phyloP scores from a whole-genome alignment of 2,113 vertebrate species.

The Passerina amoena region DNA sequence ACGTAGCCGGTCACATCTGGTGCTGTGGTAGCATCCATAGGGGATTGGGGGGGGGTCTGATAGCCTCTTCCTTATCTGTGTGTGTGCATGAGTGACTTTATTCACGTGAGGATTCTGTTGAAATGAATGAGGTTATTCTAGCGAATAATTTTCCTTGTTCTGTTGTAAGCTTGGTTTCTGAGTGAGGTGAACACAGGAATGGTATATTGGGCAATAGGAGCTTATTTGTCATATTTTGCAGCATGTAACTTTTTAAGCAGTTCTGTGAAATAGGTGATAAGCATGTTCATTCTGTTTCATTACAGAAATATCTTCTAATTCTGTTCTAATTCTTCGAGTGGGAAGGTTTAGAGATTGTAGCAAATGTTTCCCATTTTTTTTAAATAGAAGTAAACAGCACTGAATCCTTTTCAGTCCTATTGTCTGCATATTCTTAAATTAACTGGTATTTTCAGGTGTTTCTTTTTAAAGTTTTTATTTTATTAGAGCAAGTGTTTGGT shows the following conservation, averaged over 20 bases:
- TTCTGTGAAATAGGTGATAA: neutral
- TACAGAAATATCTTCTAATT: neutral
- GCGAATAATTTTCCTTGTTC: neutral
- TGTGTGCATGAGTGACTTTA: neutral
- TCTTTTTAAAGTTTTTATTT: neutral
- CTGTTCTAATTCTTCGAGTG: neutral
- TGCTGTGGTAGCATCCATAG: neutral
- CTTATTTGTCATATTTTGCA: neutral
- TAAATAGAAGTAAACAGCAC: neutral
- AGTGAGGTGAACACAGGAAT: neutral
- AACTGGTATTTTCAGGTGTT: neutral
- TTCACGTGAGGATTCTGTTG: neutral
- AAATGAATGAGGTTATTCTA: neutral
- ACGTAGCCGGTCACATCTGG: neutral
- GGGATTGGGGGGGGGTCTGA: neutral
- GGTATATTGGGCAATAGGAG: neutral
- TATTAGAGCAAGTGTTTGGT: neutral
- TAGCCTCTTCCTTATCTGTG: neutral
- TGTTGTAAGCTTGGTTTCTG: neutral
- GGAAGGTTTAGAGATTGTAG: neutral
- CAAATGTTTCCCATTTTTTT: neutral
- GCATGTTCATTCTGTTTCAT: neutral
- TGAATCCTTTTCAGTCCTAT: neutral
- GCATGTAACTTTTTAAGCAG: neutral
- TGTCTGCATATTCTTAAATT: neutral